Evolutionary conservation across 2,888 invertebrate genomes (phyloP), one percentile per base, ranked within the genome.

Genomic region (Ophion ventricosus): DNA sequence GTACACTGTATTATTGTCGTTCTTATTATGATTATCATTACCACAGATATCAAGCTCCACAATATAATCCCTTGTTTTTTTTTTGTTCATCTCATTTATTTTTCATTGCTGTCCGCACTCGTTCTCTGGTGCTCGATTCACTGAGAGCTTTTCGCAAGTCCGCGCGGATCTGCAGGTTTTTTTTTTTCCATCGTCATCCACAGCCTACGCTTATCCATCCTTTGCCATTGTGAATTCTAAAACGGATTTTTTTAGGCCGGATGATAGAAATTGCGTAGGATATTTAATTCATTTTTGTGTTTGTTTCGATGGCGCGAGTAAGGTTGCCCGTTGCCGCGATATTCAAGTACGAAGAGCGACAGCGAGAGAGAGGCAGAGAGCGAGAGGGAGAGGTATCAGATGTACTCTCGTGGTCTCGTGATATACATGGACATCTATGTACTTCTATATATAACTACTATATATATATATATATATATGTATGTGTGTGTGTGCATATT

Each of bases 31-130:
- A 64, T 80, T 80, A 63, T 85, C 81, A 83, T 85, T 91, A 90
- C 90, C 90, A 88, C 89, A 89, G 89, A 90, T 91, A 91, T 92
- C 91, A 89, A 87, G 88, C 64, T 35, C 11, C 43, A 14, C 11
- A 43, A 10, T 43, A 54, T 43, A 54, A 23, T 35, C 35, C 54
- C 35, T 40, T 73, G 49, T 11, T 63, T 63, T 59, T 72, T 73
- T 59, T 11, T 63, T 63, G 40, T 72, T 57, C 17, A 49, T 67
- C 56, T 57, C 56, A 67, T 67, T 70, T 23, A 11, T 29, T 35
- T 43, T 63, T 61, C 26, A 29, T 49, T 14, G n/a, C 63, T 49
- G n/a, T 49, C 63, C 63, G 5, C 54, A n/a, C 43, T 43, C 14
- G 43, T 29, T 0, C 29, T 4, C 29, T 29, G 29, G 29, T 29